A percentile compares a stretch with the other conserved stretches of the same genome.
These are phyloP conservation scores for Lycodopsis pacificus DNA, from an alignment of 2,797 vertebrate species.

Conservation along the genomic window DNA sequence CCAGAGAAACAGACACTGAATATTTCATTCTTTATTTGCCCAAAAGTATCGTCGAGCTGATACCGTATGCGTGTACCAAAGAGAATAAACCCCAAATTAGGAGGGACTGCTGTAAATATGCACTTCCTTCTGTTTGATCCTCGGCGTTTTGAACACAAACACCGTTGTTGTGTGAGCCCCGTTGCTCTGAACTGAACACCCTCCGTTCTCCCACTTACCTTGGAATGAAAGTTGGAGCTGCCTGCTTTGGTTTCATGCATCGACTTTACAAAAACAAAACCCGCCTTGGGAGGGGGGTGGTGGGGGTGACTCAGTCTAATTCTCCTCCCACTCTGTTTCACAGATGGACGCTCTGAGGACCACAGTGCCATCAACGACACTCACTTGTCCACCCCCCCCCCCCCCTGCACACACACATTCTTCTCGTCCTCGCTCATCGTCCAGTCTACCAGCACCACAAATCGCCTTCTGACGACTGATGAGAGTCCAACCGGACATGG, in stretches of 20 bases:
- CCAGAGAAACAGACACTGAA: constrained; percentile 31
- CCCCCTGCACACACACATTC: constrained; percentile 26
- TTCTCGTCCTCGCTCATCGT: constrained; percentile 53
- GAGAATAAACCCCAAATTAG: constrained; percentile 23
- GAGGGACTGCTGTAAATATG: constrained; percentile 5
- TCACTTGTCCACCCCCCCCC: constrained; percentile 62
- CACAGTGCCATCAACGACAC: constrained; percentile 74
- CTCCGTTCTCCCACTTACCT: constrained; percentile 2
- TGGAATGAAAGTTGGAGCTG: constrained; percentile 25
- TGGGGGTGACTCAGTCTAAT: constrained; percentile 43
- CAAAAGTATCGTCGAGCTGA: constrained; percentile 43
- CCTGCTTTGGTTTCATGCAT: constrained; percentile 26
- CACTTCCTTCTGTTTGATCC: constrained; percentile 3
- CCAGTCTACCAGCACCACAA: constrained; percentile 79
- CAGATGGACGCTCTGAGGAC: constrained; percentile 82
- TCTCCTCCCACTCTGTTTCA: constrained; percentile 68
- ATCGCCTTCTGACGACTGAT: constrained; percentile 71
- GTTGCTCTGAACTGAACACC: background rate
- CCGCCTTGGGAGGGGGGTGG: background rate
- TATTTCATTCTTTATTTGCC: constrained; percentile 56
- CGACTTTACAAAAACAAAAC: constrained; percentile 14
- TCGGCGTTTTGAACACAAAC: constrained; percentile 1
- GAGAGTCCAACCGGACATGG: constrained; percentile 59
- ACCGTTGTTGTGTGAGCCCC: background rate
- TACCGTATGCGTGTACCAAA: constrained; percentile 3